phyloP scores from a whole-genome alignment of 2,113 vertebrate genomes.

The Grammomys dolichurus region DNA sequence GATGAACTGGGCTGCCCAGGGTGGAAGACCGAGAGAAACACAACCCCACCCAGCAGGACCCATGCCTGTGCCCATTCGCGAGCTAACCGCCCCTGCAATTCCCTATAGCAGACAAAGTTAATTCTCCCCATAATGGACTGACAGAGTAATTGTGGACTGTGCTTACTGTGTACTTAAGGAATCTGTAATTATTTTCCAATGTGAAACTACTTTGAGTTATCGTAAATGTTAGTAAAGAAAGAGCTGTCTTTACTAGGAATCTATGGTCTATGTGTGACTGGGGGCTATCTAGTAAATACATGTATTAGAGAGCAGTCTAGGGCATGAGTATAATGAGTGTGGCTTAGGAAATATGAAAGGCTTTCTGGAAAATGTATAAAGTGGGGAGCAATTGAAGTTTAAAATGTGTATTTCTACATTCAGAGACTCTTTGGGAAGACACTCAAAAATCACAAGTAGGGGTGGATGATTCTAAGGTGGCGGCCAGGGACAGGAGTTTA shows the following conservation, averaged over 20 bases:
- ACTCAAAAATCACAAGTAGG: neutral
- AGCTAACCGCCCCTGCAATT: neutral
- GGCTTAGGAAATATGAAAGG: neutral
- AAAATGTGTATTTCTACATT: neutral
- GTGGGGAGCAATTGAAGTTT: neutral
- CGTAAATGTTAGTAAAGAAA: conserved; percentile 12
- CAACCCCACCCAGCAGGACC: too few species aligned
- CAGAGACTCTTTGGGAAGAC: neutral
- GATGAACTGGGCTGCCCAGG: too few species aligned
- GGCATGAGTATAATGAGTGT: neutral
- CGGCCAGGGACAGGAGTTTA: neutral
- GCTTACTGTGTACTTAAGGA: neutral
- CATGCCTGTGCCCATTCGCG: too few species aligned
- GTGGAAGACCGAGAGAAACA: too few species aligned
- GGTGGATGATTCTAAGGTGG: neutral
- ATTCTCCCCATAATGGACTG: neutral
- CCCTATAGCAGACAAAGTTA: neutral
- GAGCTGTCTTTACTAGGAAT: neutral
- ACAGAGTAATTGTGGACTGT: neutral
- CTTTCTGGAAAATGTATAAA: neutral
- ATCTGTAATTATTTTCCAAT: neutral
- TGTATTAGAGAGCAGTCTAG: neutral
- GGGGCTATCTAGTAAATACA: neutral
- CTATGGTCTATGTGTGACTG: neutral
- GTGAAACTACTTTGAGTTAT: neutral